Conservation (phyloP, 2,797 vertebrate genomes). For the Spinus pinus region DNA sequence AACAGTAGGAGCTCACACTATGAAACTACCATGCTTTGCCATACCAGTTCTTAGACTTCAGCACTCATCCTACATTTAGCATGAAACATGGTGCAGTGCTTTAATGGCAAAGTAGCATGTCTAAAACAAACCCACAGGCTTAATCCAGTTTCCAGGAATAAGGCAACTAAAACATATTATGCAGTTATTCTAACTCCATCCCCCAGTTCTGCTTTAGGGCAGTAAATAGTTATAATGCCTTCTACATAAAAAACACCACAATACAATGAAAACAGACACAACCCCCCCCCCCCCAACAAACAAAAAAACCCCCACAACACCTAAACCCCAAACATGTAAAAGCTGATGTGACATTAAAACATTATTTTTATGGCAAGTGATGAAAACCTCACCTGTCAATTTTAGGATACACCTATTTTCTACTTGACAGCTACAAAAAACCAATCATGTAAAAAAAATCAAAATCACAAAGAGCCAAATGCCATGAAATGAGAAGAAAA, state of each 20-base stretch:
- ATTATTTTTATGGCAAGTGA: neutral
- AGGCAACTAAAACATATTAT: neutral
- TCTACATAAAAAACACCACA: neutral
- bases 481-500: neutral
- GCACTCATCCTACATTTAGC: neutral
- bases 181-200: neutral
- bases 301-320: neutral
- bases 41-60: neutral
- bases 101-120: neutral
- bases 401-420: neutral
- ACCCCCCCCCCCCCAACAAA: fast-evolving
- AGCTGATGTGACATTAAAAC: neutral
- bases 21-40: neutral
- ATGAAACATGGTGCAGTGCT: fast-evolving
- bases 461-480: neutral
- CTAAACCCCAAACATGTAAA: neutral
- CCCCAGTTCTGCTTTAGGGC: neutral
- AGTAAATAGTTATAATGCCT: neutral
- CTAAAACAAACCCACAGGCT: neutral
- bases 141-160: neutral
- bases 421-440: neutral
- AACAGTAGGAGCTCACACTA: neutral
- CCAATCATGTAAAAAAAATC: neutral
- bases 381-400: neutral
- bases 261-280: neutral